Evolutionary conservation across 2,888 invertebrate species (phyloP), one percentile per base, ranked within the genome.

Genomic region (Ennomos erosarius): DNA sequence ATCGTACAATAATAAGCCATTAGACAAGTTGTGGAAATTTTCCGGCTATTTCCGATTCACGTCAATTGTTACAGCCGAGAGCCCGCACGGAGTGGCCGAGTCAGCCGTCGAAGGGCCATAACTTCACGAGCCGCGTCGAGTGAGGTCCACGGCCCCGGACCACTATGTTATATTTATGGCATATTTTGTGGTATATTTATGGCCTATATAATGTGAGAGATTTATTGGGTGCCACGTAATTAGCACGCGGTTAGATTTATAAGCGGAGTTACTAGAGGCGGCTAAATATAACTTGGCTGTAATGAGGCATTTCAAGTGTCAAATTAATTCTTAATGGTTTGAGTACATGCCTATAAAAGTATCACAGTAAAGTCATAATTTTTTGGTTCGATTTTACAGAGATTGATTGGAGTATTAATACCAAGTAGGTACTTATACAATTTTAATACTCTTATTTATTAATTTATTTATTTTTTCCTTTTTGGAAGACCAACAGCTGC

Each of bases 41-140:
- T 90, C 91, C 88, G 88, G 88, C 87, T 87, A 88, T 91, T 91
- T 90, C 86, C 87, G 88, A 90, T 90, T 91, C 88, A 86, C 86
- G 81, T 78, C 85, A 87, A 90, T 90, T 87, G 91, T 87, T 86
- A 85, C 77, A 50, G 55, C 40, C n/a, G 40, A 42, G 42, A 43
- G 53, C 37, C 10, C 44, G 43, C 49, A 36, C 44, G 48, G 48
- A 53, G 47, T 33, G 35, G 81, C 75, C 78, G 80, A 73, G 68
- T 71, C 81, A 81, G 81, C 78, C 81, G 79, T 84, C 79, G 74
- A 71, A 80, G 79, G 81, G 83, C 82, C 75, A 86, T 88, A 88
- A 87, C 88, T 88, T 75, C 77, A 71, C 56, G 11, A 71, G 69
- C 76, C 75, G 79, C 89, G 73, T 84, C 89, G 88, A 82, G 90